Base-by-base conservation (phyloP, 2,888 invertebrate species). In the Halocaridina rubra region DNA sequence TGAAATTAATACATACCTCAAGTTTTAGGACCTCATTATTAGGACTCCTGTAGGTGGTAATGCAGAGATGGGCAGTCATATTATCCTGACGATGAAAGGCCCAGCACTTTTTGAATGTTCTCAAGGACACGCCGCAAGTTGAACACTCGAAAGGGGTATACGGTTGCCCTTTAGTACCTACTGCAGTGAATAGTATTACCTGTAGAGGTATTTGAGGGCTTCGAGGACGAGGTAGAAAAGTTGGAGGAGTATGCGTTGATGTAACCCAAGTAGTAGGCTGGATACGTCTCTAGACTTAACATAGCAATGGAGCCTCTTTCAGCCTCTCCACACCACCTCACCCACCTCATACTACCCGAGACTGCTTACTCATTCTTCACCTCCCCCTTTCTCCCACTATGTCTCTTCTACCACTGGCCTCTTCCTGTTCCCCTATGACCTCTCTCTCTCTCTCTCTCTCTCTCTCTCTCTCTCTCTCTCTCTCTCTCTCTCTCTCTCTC, bases 281-380 rank as follows among this genome's bases (percentile, higher is more conserved):
- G 72, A 33, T 46, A 74, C 24, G 72, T 16, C n/a, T 76, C 59
- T 16, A 29, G 59, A 76, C 59, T n/a, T 2, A 22, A 61, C 16
- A 64, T 77, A n/a, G n/a, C 24, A 8, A 59, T 77, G 22, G 8
- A 67, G 19, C 27, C 39, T 24, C 57, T n/a, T 64, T 10, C 10
- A 64, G 39, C 7, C 91, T 91, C 3, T 91, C 91, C 32, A 91
- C 89, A n/a, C 91, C 90, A 88, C 91, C 91, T 39, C 39, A 8
- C 39, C 39, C 39, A 39, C 7, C 39, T 39, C 8, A 39, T 7
- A 39, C 39, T 39, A 39, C 13, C 39, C 39, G 13, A 39, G 7
- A 13, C 7, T 39, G 39, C 39, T 8, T 7, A 13, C 39, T 39
- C 13, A 13, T 39, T 8, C 39, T 13, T 39, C 39, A 39, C 13